A percentile compares a stretch with the other conserved stretches of the same genome.
Evolutionary conservation across 2,113 vertebrate genomes (phyloP).

Genomic region (Leucopsar rothschildi): DNA sequence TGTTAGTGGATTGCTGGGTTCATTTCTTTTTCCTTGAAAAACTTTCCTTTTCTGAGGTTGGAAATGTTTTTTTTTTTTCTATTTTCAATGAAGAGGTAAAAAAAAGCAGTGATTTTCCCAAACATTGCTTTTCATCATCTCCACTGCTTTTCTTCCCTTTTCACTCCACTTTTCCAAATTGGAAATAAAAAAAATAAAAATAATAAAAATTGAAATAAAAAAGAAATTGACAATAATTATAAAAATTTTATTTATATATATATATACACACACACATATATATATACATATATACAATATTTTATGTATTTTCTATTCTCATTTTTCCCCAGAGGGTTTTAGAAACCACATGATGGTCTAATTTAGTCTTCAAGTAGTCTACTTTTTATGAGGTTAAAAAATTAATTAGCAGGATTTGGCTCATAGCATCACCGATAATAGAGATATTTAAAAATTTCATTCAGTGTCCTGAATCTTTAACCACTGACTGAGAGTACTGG

Average conservation of each 20-base stretch:
- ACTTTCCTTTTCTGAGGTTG: neutral
- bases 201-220: neutral
- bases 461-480: neutral
- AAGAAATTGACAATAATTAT: neutral
- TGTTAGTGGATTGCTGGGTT: neutral
- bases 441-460: neutral
- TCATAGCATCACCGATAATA: neutral
- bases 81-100: neutral
- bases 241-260: neutral
- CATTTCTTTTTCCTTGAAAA: neutral
- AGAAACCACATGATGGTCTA: neutral
- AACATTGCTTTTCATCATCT: neutral
- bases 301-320: neutral
- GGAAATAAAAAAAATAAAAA: neutral
- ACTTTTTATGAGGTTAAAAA: neutral
- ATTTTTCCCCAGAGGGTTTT: neutral
- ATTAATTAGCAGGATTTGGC: neutral
- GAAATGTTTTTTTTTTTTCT: neutral
- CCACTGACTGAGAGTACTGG: neutral
- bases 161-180: neutral
- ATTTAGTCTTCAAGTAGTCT: neutral
- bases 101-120: neutral
- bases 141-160: neutral
- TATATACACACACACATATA: no score
- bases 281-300: neutral